Evolutionary conservation across 1,140 invertebrate genomes (phyloP).

Genomic region (Solenopsis invicta): DNA sequence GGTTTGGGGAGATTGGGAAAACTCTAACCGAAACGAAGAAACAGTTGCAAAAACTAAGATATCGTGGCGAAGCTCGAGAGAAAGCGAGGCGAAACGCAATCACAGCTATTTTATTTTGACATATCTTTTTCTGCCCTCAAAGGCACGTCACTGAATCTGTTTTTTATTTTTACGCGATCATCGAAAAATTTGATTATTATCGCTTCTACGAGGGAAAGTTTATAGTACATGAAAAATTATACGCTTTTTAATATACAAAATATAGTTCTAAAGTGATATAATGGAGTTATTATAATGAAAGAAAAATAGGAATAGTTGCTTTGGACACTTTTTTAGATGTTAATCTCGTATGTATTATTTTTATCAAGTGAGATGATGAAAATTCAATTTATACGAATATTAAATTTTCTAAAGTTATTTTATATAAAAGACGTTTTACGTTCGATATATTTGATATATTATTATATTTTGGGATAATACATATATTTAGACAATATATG

Average conservation of each 20-base stretch:
- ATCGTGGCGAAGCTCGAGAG: conserved; percentile 35
- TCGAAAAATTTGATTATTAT: conserved; percentile 11
- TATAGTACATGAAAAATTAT: conserved; percentile 5
- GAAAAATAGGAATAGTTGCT: background rate
- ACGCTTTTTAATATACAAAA: background rate
- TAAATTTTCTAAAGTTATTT: conserved; percentile 24
- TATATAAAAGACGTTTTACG: conserved; percentile 2
- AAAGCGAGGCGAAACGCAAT: conserved; percentile 59
- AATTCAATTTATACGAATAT: no score
- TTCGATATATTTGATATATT: conserved; percentile 10
- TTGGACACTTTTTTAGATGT: background rate
- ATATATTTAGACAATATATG: background rate
- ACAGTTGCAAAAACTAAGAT: conserved; percentile 50
- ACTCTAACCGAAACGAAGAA: conserved; percentile 80
- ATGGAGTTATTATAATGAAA: background rate
- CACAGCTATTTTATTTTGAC: conserved; percentile 24
- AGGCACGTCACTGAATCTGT: background rate
- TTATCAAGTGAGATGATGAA: background rate
- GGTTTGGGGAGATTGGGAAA: conserved; percentile 80
- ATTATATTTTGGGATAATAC: background rate
- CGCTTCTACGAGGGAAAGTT: conserved; percentile 11
- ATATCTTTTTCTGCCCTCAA: conserved; percentile 19
- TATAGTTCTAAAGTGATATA: background rate
- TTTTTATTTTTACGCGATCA: background rate
- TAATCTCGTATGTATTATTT: conserved; percentile 10